Percentiles rank a stretch among this genome's conserved stretches.
These are phyloP conservation scores for Choloepus didactylus DNA, from an alignment of 2,797 vertebrate species.

Conservation along the genomic window DNA sequence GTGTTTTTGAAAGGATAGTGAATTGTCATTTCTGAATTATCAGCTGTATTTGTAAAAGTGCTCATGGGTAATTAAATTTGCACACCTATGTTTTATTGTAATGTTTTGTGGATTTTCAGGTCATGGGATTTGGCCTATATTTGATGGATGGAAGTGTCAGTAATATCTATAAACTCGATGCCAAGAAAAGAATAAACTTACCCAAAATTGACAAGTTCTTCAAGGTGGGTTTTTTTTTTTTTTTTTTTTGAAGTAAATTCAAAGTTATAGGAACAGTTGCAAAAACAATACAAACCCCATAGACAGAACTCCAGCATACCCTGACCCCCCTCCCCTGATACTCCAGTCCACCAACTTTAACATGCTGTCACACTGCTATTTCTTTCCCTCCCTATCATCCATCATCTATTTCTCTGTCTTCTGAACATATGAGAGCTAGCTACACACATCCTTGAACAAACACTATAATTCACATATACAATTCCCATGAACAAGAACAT, in stretches of 20 bases:
- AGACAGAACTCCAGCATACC: no score
- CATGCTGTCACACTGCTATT: no score
- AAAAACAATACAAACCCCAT: no score
- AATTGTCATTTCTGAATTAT: neutral
- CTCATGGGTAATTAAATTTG: neutral
- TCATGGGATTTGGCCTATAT: slow-evolving; percentile 99
- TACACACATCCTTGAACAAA: no score
- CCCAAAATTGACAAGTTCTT: slow-evolving; percentile 99
- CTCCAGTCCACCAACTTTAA: no score
- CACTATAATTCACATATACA: no score
- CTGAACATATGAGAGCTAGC: no score
- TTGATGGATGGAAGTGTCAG: slow-evolving; percentile 98
- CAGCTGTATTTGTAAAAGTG: neutral
- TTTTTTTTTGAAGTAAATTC: neutral
- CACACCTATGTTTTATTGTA: neutral
- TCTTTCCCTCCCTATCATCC: no score
- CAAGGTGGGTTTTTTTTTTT: slow-evolving; percentile 89
- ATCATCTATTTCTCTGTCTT: neutral
- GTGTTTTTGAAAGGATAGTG: neutral
- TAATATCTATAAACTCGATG: slow-evolving; percentile 98
- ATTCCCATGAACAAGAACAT: no score
- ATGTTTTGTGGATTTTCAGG: slow-evolving; percentile 87
- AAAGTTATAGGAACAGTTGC: no score
- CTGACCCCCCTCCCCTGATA: no score
- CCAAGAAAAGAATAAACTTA: slow-evolving; percentile 99